Evolutionary conservation across 1,140 invertebrate genomes (phyloP).

Genomic region (Lepidurus arcticus): DNA sequence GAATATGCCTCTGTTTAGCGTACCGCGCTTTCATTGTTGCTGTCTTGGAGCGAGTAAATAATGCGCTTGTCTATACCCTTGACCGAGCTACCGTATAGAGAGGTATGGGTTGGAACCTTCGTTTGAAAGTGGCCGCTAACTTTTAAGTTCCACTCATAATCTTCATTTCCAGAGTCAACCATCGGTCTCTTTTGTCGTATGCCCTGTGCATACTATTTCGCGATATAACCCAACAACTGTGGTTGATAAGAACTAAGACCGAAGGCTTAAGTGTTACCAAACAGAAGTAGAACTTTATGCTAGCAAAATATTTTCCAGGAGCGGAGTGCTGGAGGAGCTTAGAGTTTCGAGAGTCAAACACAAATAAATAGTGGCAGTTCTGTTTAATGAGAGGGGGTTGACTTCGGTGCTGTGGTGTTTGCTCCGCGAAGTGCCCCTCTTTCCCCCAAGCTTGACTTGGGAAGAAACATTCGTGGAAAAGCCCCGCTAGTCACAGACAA

Average conservation of each 20-base stretch:
- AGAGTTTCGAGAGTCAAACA: background rate
- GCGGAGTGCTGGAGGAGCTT: background rate
- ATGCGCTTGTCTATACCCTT: background rate
- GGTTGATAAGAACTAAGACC: background rate
- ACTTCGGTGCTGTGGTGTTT: background rate
- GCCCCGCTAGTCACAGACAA: background rate
- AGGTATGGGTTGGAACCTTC: background rate
- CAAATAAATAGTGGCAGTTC: conserved; percentile 15
- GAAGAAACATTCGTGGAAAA: no score
- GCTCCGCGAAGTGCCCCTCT: background rate
- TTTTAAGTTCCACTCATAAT: background rate
- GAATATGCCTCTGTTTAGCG: no score
- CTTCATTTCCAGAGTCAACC: background rate
- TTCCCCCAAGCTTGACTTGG: background rate
- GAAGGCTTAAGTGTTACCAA: conserved; percentile 13
- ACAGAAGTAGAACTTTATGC: conserved; percentile 19
- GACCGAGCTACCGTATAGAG: background rate
- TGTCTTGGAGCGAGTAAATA: no score
- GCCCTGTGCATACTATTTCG: background rate
- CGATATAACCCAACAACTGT: background rate
- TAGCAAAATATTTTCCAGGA: conserved; percentile 15
- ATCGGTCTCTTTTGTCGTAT: conserved; percentile 4
- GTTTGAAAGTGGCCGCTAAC: background rate
- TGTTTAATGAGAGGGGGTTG: conserved; percentile 6
- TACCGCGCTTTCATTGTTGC: no score